phyloP scores from a whole-genome alignment of 1,140 invertebrate genomes.

The Penaeus indicus region DNA sequence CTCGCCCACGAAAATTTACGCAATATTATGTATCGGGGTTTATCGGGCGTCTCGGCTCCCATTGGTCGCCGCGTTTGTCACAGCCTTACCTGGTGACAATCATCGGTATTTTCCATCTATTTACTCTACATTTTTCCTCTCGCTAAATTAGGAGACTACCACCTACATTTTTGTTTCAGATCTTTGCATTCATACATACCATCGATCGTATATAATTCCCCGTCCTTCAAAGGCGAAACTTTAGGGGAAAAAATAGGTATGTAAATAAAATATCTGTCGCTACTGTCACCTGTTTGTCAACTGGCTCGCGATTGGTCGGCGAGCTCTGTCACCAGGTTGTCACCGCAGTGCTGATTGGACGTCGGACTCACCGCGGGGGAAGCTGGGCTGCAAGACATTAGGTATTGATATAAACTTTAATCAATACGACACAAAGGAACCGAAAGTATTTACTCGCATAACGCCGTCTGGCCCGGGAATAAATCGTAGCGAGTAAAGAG shows the following conservation, averaged over 20 bases:
- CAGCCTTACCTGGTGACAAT: slow-evolving; percentile 55
- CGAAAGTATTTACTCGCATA: slow-evolving; percentile 10
- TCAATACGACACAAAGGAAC: background rate
- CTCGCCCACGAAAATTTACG: slow-evolving; percentile 51
- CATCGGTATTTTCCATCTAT: slow-evolving; percentile 11
- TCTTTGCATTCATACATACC: background rate
- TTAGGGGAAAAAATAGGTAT: slow-evolving; percentile 20
- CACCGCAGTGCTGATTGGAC: slow-evolving; percentile 53
- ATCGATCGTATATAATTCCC: background rate
- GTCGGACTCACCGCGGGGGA: background rate
- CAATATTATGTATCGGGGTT: background rate
- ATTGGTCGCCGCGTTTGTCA: slow-evolving; percentile 57
- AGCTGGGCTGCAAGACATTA: slow-evolving; percentile 29
- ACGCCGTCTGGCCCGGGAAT: background rate
- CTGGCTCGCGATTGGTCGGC: slow-evolving; percentile 45
- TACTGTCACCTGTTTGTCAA: slow-evolving; percentile 60
- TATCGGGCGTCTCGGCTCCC: slow-evolving; percentile 19
- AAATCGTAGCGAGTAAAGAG: background rate
- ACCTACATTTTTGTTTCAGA: background rate
- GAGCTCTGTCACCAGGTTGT: slow-evolving; percentile 57
- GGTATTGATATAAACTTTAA: slow-evolving; percentile 16
- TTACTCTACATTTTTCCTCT: background rate
- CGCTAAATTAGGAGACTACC: background rate
- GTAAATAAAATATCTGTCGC: slow-evolving; percentile 41
- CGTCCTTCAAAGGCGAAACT: background rate